Evolutionary conservation across 2,888 invertebrate genomes (phyloP), one percentile per base, ranked within the genome.

Genomic region (Sceliomorpha sp.): DNA sequence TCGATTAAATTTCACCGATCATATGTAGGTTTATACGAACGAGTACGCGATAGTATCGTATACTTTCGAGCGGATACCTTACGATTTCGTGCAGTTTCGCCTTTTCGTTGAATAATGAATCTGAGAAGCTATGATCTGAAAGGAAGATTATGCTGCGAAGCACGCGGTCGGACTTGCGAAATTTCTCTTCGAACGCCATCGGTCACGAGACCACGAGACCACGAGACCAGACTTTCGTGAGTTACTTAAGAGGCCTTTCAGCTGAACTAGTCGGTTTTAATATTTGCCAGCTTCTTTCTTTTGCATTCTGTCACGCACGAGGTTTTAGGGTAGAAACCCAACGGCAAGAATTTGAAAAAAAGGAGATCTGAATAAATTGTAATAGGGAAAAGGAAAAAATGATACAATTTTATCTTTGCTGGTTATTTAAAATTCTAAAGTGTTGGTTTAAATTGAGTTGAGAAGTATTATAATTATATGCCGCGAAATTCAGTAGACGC

Each of bases 211-310:
- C 24, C 42, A 27, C n/a, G n/a, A n/a, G n/a, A n/a, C n/a, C n/a
- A n/a, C n/a, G n/a, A n/a, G n/a, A n/a, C n/a, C n/a, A 39, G 45
- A 67, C 36, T 37, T 58, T 55, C 36, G 58, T 59, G 62, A 51
- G 55, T 73, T 71, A 72, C 63, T 55, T 58, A 63, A 68, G 59
- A 73, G 56, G 58, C 68, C 70, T 71, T 53, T 36, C 51, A 47
- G 59, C 51, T 34, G 55, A 72, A 72, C 72, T 66, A 69, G 66
- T n/a, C n/a, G n/a, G n/a, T n/a, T n/a, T n/a, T n/a, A n/a, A 44
- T 42, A 64, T 45, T 62, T 29, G n/a, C n/a, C n/a, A n/a, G n/a
- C 32, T 26, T 34, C 17, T 45, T 26, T 12, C 32, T 48, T 17
- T 14, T 17, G n/a, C 27, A 27, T 56, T 39, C 55, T 51, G 47